Evolutionary conservation across 2,113 vertebrate genomes (phyloP).

Genomic region (Erythrocercus mccallii): DNA sequence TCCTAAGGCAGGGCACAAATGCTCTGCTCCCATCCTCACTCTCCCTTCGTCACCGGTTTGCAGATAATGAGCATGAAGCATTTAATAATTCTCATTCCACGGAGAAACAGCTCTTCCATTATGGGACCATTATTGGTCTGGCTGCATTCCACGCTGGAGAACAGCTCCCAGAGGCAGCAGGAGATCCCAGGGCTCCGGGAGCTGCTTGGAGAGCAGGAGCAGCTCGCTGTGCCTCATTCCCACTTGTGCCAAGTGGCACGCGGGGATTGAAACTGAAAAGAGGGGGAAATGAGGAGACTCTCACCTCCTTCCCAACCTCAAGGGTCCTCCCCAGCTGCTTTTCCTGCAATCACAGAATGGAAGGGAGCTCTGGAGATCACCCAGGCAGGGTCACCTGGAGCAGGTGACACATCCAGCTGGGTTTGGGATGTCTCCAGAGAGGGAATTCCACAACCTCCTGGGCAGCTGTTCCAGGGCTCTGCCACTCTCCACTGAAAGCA

Average conservation of each 20-base stretch:
- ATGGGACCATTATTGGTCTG: not conserved
- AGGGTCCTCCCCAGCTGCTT: not conserved
- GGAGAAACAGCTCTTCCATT: conserved; percentile 13
- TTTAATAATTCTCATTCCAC: not conserved
- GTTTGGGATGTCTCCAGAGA: not conserved
- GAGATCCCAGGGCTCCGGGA: not conserved
- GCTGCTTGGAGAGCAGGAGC: not conserved
- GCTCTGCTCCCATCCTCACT: not conserved
- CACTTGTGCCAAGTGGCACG: not conserved
- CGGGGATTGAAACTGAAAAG: not conserved
- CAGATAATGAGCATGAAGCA: not conserved
- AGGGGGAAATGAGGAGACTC: not conserved
- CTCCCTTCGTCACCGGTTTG: not conserved
- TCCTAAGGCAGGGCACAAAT: not conserved
- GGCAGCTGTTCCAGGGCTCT: not conserved
- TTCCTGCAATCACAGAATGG: not conserved
- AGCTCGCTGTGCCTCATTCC: not conserved
- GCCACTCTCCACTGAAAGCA: not conserved
- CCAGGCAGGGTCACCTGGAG: not conserved
- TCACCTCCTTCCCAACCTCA: not conserved
- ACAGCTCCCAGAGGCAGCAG: not conserved
- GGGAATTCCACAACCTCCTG: not conserved
- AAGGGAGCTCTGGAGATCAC: not conserved
- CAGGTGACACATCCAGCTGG: not conserved
- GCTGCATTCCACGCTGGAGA: not conserved